These are phyloP conservation scores for Agonopterix heracliana DNA, from an alignment of 2,888 invertebrate species.

Conservation along the genomic window DNA sequence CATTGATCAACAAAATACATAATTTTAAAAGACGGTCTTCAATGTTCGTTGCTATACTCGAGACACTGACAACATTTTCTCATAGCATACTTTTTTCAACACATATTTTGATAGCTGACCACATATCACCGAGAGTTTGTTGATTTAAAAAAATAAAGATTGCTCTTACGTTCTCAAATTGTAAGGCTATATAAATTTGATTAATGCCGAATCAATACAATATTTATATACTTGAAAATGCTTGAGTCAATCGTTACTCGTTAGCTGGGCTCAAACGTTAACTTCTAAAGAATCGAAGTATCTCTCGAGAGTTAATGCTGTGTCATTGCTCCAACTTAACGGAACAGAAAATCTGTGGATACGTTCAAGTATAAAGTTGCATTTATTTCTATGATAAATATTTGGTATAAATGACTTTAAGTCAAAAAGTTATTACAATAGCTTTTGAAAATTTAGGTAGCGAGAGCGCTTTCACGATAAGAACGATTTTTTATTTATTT, in stretches of 20 bases:
- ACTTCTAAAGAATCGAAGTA: constrained; percentile 67
- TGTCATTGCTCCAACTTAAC: constrained; percentile 58
- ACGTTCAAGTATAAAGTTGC: neutral
- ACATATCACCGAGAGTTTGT: too few relatives aligned
- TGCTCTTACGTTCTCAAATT: neutral
- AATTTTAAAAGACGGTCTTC: too few relatives aligned
- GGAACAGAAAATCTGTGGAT: constrained; percentile 25
- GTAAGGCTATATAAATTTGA: constrained; percentile 1
- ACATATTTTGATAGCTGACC: too few relatives aligned
- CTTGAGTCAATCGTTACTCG: constrained; percentile 65
- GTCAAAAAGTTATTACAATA: too few relatives aligned
- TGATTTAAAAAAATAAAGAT: too few relatives aligned
- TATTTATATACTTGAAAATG: constrained; percentile 49
- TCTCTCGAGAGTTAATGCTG: constrained; percentile 67
- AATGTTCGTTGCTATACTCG: neutral
- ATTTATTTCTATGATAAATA: too few relatives aligned
- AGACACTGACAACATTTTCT: neutral
- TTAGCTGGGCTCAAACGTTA: constrained; percentile 58
- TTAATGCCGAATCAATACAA: constrained; percentile 30
- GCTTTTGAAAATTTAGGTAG: too few relatives aligned
- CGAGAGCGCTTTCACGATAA: too few relatives aligned
- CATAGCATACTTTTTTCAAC: too few relatives aligned
- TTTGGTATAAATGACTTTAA: too few relatives aligned
- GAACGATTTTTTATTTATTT: too few relatives aligned
- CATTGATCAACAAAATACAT: too few relatives aligned